Base-by-base conservation (phyloP, 2,888 invertebrate species). In the Xylocampa areola region DNA sequence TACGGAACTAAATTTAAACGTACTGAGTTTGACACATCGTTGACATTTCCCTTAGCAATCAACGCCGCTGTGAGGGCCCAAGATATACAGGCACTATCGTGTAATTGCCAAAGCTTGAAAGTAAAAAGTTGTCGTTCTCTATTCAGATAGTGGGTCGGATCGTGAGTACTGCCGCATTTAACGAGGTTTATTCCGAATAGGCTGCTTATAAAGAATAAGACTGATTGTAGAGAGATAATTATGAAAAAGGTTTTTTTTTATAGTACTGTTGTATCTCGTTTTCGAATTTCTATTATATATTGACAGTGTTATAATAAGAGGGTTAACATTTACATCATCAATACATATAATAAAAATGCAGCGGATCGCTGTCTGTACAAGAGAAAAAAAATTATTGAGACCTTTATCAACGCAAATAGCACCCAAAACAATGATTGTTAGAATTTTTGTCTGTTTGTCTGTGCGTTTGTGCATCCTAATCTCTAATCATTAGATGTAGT, bases 41-140 rank as follows among this genome's bases (percentile, higher is more conserved):
- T 27, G 13, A 14, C 11, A 21, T 23, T 55, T 2, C 3, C 11
- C n/a, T 16, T 14, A 2, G n/a, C 3, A 8, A 27, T 13, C 30
- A 35, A 40, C 29, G 30, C 43, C 29, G 13, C 32, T 2, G 1
- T 8, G 16, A 8, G n/a, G 27, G 39, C 13, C 43, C 36, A 39
- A 16, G 29, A 13, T 13, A 30, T 4, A 30, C 19, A 67, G 47
- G 61, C 19, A 39, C 33, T 39, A n/a, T n/a, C n/a, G n/a, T 39
- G 35, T 66, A 55, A 50, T 35, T 67, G 73, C 59, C 71, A 55
- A 58, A 73, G 49, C 58, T 49, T 53, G 60, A 73, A 73, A 74
- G 74, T 73, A 64, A 73, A 73, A 73, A 66, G 55, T 61, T 43
- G 73, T 63, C 61, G 59, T 40, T 51, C 14, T 54, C 37, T 44